phyloP scores from a whole-genome alignment of 2,888 invertebrate species.

The Athripsodes cinereus region DNA sequence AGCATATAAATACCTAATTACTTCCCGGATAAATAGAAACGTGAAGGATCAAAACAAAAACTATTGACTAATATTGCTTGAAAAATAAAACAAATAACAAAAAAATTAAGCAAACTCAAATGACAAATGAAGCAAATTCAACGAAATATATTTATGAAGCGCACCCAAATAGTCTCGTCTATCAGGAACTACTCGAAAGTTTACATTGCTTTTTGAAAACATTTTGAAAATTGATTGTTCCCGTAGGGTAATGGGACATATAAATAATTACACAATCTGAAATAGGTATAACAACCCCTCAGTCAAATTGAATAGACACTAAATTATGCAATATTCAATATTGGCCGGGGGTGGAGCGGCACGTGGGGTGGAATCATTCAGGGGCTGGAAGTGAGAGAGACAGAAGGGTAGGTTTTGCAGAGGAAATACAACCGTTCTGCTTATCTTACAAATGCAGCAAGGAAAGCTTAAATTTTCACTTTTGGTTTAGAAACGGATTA shows the following conservation, averaged over 20 bases:
- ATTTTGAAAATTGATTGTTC: neutral
- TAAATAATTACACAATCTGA: conserved; percentile 23
- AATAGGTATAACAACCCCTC: conserved; percentile 10
- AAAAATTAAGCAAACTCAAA: no score
- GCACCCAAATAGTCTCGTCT: no score
- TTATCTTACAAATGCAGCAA: conserved; percentile 16
- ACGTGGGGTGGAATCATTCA: conserved; percentile 32
- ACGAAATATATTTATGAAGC: no score
- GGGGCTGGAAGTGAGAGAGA: conserved; percentile 33
- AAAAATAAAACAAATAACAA: no score
- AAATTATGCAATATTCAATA: conserved; percentile 28
- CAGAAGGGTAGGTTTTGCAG: neutral
- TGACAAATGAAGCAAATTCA: no score
- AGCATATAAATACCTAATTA: no score
- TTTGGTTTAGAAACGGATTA: neutral
- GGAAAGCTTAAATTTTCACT: neutral
- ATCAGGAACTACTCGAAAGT: neutral
- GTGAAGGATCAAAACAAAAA: no score
- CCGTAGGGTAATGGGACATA: conserved; percentile 10
- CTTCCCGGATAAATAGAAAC: no score
- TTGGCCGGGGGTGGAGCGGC: conserved; percentile 22
- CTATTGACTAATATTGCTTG: no score
- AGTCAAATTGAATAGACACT: conserved; percentile 21
- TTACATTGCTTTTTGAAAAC: neutral
- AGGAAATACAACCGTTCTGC: neutral